phyloP scores from a whole-genome alignment of 2,797 vertebrate species.

The Ibycter americanus region DNA sequence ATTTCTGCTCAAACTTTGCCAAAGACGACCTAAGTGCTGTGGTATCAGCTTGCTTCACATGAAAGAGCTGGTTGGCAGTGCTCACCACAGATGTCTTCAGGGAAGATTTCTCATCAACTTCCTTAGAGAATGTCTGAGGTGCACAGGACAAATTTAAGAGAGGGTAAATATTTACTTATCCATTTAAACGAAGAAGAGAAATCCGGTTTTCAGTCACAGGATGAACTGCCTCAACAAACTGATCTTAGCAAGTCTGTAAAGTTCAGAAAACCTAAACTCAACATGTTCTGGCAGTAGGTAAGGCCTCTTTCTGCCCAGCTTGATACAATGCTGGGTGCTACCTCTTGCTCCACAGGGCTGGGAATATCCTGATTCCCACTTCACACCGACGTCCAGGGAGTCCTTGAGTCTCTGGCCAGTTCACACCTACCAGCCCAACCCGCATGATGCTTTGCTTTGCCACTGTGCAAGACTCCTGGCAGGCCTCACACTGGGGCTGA shows the following conservation, averaged over 20 bases:
- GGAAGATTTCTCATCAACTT: slow-evolving; percentile 78
- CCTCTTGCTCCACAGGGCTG: background rate
- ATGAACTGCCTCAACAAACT: background rate
- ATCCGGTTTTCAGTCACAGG: background rate
- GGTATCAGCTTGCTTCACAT: slow-evolving; percentile 76
- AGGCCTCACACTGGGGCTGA: background rate
- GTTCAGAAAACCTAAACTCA: background rate
- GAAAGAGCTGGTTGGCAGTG: slow-evolving; percentile 81
- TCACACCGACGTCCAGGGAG: background rate
- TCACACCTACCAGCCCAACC: background rate
- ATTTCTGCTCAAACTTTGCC: slow-evolving; percentile 82
- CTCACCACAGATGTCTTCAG: slow-evolving; percentile 82
- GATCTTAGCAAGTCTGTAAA: background rate
- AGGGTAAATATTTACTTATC: background rate
- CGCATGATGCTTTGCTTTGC: background rate
- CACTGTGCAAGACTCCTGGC: background rate
- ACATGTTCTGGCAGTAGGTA: background rate
- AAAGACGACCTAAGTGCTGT: slow-evolving; percentile 75
- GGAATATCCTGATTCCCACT: background rate
- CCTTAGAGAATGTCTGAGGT: slow-evolving; percentile 84
- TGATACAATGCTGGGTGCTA: background rate
- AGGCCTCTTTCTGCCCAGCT: background rate
- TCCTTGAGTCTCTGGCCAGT: background rate
- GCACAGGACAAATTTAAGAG: background rate
- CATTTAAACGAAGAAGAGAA: background rate